phyloP scores from a whole-genome alignment of 1,140 invertebrate species.

The Colletes gigas region DNA sequence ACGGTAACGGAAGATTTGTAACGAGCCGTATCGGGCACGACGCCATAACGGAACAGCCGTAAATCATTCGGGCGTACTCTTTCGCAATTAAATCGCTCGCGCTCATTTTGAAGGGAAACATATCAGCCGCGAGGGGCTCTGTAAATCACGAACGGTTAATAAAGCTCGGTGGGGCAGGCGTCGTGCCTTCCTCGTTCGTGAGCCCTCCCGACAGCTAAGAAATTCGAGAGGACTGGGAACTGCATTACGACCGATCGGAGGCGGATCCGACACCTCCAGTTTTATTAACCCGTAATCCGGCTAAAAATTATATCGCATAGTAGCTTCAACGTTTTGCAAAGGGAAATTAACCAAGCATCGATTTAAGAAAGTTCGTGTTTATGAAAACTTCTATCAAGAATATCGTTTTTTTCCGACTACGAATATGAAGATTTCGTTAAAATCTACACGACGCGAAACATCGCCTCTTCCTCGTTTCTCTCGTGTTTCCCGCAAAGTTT shows the following conservation, averaged over 20 bases:
- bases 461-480: too few species aligned
- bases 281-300: not conserved
- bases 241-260: conserved; percentile 2
- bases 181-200: conserved; percentile 19
- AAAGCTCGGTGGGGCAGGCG: conserved; percentile 36
- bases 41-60: conserved; percentile 54
- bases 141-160: conserved; percentile 64
- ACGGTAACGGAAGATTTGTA: conserved; percentile 54
- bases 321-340: too few species aligned
- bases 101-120: conserved; percentile 59
- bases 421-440: too few species aligned
- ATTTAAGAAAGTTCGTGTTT: too few species aligned
- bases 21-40: conserved; percentile 58
- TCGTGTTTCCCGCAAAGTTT: too few species aligned
- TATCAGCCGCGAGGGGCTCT: conserved; percentile 56
- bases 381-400: too few species aligned
- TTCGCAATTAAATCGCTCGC: conserved; percentile 64
- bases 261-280: not conserved
- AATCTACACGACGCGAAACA: too few species aligned
- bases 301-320: too few species aligned
- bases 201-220: conserved; percentile 29
- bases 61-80: conserved; percentile 60
- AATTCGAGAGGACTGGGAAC: conserved; percentile 37
- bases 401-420: too few species aligned
- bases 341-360: too few species aligned